Base-by-base conservation (phyloP, 1,140 invertebrate genomes). In the Littorina saxatilis region DNA sequence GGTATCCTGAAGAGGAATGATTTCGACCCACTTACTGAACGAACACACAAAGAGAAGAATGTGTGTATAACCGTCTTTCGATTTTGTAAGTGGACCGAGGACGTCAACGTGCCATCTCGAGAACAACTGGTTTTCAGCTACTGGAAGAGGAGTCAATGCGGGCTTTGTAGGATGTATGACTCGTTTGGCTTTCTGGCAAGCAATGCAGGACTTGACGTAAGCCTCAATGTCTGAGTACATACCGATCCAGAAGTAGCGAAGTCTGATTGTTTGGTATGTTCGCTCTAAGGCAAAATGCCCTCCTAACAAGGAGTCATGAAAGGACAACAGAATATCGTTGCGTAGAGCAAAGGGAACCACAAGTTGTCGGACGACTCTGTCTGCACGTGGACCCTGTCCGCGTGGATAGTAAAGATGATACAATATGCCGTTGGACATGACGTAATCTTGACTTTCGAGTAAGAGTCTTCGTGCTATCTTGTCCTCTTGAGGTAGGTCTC, bases 51-150 rank as follows among this genome's bases (percentile, higher is more conserved):
- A 43, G 3, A 73, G 70, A 9, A 73, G 27, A 5, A 40, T 2
- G 37, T 73, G 40, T 40, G 9, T 73, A 20, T 40, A 40, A 23
- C 37, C 37, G 7, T 73, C 70, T n/a, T 43, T 23, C 2, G 1
- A 40, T 4, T 35, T 9, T n/a, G 70, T 40, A 9, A 73, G 23
- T 4, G 23, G 70, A 1, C 61, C 61, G 2, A 73, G 37, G 13
- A 73, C 40, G 40, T 73, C 70, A 43, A 20, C 23, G 47, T 73
- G 70, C 70, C 70, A 73, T 73, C 70, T 23, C 11, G 20, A 43
- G 40, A 73, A 73, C 23, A 73, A 23, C 5, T 39, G 4, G 39
- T 73, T 43, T 73, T 23, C 27, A 15, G 61, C 61, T 13, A 73
- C 35, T 9, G 70, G 70, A 9, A 73, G 35, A 3, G 70, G 70